Evolutionary conservation across 2,888 invertebrate genomes (phyloP), one percentile per base, ranked within the genome.

Genomic region (Andrena bucephala): DNA sequence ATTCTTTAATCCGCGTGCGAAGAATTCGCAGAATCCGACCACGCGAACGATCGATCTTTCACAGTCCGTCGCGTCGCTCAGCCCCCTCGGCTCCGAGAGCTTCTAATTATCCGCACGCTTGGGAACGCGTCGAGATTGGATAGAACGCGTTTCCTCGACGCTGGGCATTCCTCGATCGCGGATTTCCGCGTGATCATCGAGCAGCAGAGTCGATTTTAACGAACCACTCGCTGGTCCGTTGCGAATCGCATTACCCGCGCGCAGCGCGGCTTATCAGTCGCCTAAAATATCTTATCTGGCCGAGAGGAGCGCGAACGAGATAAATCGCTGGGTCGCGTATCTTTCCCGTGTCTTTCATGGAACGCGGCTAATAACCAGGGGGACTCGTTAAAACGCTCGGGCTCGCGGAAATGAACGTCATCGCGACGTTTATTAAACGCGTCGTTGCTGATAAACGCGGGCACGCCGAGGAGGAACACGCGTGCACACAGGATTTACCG

Each of bases 1-100:
- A 67, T 65, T 79, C 81, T 70, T 74, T 79, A 79, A 82, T 27
- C 62, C 52, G 36, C n/a, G 60, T 20, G 24, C 52, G 36, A 71
- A 75, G 67, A 80, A 80, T 82, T 75, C 67, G 29, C n/a, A 48
- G 73, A 81, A 79, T 81, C 63, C 33, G 52, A 57, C 48, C 62
- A 16, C 52, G 50, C n/a, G 48, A 52, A 20, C 79, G 57, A 73
- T 79, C 79, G 69, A 73, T 81, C 80, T 54, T 33, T 31, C 48
- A 29, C 29, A 20, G 36, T 42, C 54, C 48, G 31, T 27, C 33
- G n/a, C 48, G 63, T 62, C 20, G 54, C 4, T 27, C 48, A 50
- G 69, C 50, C 42, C 36, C 10, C 68, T 48, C 10, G 42, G 16
- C 16, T 42, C 42, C 42, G 42, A 57, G 10, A 52, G 33, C 42